Evolutionary conservation across 2,797 vertebrate genomes (phyloP), one percentile per base, ranked within the genome.

Genomic region (Lithobates pipiens): DNA sequence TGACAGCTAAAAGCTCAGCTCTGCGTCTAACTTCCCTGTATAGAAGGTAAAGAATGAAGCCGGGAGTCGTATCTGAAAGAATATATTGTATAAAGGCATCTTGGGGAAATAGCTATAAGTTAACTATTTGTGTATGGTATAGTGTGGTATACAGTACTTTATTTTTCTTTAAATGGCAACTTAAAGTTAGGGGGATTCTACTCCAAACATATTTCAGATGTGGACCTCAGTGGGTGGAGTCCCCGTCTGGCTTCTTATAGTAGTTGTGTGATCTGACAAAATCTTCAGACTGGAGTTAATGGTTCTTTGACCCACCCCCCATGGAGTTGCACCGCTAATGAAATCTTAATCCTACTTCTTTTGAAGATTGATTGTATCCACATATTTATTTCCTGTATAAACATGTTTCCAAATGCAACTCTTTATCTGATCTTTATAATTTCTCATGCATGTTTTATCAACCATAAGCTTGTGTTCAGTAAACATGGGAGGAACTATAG

Each of bases 11-110:
- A 80, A 83, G 79, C 71, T 69, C 61, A 21, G 44, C 70, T 76
- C 77, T 29, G 25, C 83, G 27, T 61, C 71, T 87, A 79, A 76
- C 79, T 87, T 83, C 76, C 76, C 86, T 32, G 78, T 84, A 63
- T 83, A 80, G 61, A 21, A 9, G 70, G 77, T 87, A 70, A 79
- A 67, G 83, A 83, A 86, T 86, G 76, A 84, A 75, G 81, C 21
- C 9, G 78, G n/a, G 2, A 54, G 29, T 25, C 44, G 54, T 83
- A 80, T 84, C 76, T 79, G 81, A 80, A 75, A 76, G 65, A 80
- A 70, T 75, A 69, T 79, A 83, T 86, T 86, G 78, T 65, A n/a
- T 74, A 65, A 83, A 57, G 44, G 79, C 25, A 23, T 85, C 44
- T 80, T 29, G 27, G 77, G 32, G 25, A 39, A 50, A 46, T 29